Percentiles rank a stretch among this genome's conserved stretches.
Conservation (phyloP, 2,797 vertebrate genomes). For the Leptatherina wallacei region DNA sequence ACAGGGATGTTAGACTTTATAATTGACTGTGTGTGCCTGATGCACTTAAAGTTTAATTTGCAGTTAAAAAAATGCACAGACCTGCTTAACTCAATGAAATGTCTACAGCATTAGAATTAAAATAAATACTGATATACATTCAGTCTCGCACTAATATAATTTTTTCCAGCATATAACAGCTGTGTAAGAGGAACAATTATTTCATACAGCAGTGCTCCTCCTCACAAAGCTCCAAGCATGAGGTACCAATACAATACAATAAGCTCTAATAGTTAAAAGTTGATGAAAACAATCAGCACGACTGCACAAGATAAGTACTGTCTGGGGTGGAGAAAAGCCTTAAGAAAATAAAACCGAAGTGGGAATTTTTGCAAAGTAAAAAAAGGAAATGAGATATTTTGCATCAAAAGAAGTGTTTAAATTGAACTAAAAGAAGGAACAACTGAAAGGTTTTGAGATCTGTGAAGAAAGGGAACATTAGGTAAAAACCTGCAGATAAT, state of each 20-base stretch:
- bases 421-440: background rate
- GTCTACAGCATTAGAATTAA: slow-evolving; percentile 29
- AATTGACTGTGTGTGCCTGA: background rate
- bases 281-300: slow-evolving; percentile 51
- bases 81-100: slow-evolving; percentile 2
- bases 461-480: background rate
- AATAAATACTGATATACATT: slow-evolving; percentile 64
- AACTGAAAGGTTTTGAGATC: background rate
- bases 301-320: slow-evolving; percentile 32
- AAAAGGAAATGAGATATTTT: background rate
- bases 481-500: slow-evolving; percentile 5
- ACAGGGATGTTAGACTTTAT: background rate
- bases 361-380: slow-evolving; percentile 4
- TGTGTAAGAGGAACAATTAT: slow-evolving; percentile 57
- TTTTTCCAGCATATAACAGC: slow-evolving; percentile 75
- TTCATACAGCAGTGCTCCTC: slow-evolving; percentile 65
- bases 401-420: background rate
- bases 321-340: slow-evolving; percentile 11
- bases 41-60: slow-evolving; percentile 9
- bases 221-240: slow-evolving; percentile 61
- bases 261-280: slow-evolving; percentile 41
- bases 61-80: slow-evolving; percentile 8
- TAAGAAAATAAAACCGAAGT: background rate
- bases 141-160: slow-evolving; percentile 23
- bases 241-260: slow-evolving; percentile 72